These are phyloP conservation scores for Thumatha senex DNA, from an alignment of 2,888 invertebrate genomes.

Conservation along the genomic window DNA sequence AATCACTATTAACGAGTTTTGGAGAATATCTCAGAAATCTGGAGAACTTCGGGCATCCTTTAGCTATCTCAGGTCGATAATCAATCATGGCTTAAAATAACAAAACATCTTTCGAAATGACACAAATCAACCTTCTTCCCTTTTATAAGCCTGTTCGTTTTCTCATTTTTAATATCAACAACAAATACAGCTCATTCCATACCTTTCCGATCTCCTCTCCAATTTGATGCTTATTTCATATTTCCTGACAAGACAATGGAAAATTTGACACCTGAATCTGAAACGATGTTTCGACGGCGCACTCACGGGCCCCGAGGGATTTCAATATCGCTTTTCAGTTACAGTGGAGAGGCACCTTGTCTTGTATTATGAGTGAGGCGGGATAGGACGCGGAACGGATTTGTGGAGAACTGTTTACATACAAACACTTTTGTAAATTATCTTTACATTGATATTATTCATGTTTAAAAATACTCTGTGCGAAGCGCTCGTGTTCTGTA, in stretches of 20 bases:
- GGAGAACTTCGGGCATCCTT: too few species aligned
- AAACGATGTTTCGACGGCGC: slow-evolving; percentile 34
- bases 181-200: slow-evolving; percentile 1
- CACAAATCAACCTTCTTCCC: too few species aligned
- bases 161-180: background rate
- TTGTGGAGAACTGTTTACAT: slow-evolving; percentile 7
- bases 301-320: slow-evolving; percentile 34
- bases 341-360: slow-evolving; percentile 22
- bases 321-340: slow-evolving; percentile 42
- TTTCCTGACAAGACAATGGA: slow-evolving; percentile 45
- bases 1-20: too few species aligned
- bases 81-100: too few species aligned
- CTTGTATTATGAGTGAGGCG: slow-evolving; percentile 2
- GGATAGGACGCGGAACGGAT: background rate
- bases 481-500: too few species aligned
- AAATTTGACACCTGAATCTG: slow-evolving; percentile 51
- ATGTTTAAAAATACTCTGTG: too few species aligned
- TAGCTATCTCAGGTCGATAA: too few species aligned
- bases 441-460: slow-evolving; percentile 1
- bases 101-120: too few species aligned
- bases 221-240: slow-evolving; percentile 33
- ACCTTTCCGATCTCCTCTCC: slow-evolving; percentile 9
- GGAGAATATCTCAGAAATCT: too few species aligned
- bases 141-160: background rate
- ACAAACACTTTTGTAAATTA: slow-evolving; percentile 5